Evolutionary conservation across 2,797 vertebrate genomes (phyloP).

Genomic region (Pantherophis vulpinus): DNA sequence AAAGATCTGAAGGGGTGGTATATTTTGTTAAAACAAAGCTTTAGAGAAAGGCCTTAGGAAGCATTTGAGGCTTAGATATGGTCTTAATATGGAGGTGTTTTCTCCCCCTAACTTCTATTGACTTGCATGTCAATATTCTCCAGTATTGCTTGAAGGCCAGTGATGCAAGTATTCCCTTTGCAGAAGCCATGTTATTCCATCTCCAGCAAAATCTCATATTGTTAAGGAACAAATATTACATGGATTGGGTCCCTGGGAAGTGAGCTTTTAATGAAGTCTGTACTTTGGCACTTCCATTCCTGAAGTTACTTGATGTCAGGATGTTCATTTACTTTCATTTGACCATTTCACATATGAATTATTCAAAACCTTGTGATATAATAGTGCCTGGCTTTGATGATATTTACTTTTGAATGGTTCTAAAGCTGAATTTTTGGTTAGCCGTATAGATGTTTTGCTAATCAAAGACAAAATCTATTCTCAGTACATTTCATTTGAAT

Average conservation of each 20-base stretch:
- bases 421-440: not conserved
- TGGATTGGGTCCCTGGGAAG: not conserved
- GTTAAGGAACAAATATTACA: not conserved
- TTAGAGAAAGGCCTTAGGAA: not conserved
- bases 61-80: not conserved
- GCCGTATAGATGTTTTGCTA: not conserved
- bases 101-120: fast-evolving
- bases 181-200: not conserved
- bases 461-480: not conserved
- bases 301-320: not conserved
- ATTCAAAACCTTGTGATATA: not conserved
- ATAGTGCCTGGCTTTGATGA: not conserved
- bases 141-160: not conserved
- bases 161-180: not conserved
- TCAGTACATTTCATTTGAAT: not conserved
- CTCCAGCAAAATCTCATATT: not conserved
- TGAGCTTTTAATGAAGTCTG: not conserved
- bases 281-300: not conserved
- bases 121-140: not conserved
- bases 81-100: not conserved
- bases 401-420: not conserved
- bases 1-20: not conserved
- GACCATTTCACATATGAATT: not conserved
- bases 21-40: not conserved
- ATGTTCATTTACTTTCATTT: not conserved